Evolutionary conservation across 2,797 vertebrate species (phyloP).

Genomic region (Hydrocynus forskahlii): DNA sequence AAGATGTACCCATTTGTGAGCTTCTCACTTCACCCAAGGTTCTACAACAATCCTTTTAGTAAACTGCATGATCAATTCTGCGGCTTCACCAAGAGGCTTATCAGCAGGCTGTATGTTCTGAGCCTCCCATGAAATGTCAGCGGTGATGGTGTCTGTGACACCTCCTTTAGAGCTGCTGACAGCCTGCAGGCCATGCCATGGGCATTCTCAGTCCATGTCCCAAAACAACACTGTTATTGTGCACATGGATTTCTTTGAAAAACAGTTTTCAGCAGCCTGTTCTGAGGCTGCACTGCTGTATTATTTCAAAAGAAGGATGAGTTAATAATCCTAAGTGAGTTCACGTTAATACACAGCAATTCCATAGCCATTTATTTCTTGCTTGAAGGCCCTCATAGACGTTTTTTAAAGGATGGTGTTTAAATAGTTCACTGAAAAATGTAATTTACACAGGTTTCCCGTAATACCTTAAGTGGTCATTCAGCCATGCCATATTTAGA

Average conservation of each 20-base stretch:
- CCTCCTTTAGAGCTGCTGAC: not conserved
- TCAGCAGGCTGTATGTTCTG: not conserved
- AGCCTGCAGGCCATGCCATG: not conserved
- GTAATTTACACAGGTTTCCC: no score
- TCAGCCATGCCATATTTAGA: no score
- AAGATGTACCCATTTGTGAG: not conserved
- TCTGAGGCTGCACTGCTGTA: not conserved
- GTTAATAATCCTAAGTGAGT: no score
- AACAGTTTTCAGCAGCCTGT: no score
- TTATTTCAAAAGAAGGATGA: not conserved
- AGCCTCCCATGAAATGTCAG: not conserved
- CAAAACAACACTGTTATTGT: not conserved
- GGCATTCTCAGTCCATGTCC: not conserved
- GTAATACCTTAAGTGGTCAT: no score
- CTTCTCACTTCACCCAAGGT: not conserved
- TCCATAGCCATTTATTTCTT: no score
- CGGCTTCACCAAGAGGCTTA: not conserved
- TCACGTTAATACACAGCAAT: no score
- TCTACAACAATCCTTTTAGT: not conserved
- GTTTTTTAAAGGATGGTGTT: no score
- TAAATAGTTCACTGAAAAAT: no score
- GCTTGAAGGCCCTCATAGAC: no score
- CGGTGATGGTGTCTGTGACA: not conserved
- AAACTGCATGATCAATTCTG: not conserved
- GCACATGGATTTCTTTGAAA: not conserved